Evolutionary conservation across 2,888 invertebrate genomes (phyloP), one percentile per base, ranked within the genome.

Genomic region (Neoitamus cyanurus): DNA sequence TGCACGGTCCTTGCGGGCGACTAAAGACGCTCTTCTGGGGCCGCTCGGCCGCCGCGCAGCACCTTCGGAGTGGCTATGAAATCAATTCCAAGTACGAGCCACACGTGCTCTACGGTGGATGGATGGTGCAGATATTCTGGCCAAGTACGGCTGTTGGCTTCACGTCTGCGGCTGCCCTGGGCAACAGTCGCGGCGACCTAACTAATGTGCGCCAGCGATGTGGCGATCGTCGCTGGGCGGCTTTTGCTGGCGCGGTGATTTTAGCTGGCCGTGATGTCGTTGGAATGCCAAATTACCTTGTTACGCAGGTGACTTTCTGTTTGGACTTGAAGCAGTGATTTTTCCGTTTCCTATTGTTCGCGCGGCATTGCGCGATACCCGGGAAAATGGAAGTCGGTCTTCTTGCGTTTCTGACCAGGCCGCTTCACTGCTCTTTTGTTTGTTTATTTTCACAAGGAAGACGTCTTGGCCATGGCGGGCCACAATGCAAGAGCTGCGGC

Each of bases 261-360:
- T 75, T 75, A 4, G 13, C 75, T 58, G 42, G 25, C 75, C 75
- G 42, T 42, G 75, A 75, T 75, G 42, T 42, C 28, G 28, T 11
- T 25, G 75, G 75, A 75, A 75, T 75, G 20, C 42, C 42, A 75
- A 75, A 75, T 42, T 75, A 75, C 75, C 75, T 75, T 75, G 75
- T 42, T 42, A 75, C 42, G 46, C 75, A 75, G 75, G 75, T 75
- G 75, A 75, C 75, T 75, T 75, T 75, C 75, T 75, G 75, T 30
- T 75, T 28, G 20, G 75, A 42, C 42, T 75, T 75, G 75, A 75
- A 42, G 13, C 42, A 42, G 42, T 58, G 25, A 58, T 58, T 75
- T 75, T 75, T 75, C 75, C 75, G 75, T 75, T 37, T 75, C 42
- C 75, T 42, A 75, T 75, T 20, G 28, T 75, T 25, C 13, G 7